Conservation (phyloP, 2,888 invertebrate genomes). For the Crematogaster levior region DNA sequence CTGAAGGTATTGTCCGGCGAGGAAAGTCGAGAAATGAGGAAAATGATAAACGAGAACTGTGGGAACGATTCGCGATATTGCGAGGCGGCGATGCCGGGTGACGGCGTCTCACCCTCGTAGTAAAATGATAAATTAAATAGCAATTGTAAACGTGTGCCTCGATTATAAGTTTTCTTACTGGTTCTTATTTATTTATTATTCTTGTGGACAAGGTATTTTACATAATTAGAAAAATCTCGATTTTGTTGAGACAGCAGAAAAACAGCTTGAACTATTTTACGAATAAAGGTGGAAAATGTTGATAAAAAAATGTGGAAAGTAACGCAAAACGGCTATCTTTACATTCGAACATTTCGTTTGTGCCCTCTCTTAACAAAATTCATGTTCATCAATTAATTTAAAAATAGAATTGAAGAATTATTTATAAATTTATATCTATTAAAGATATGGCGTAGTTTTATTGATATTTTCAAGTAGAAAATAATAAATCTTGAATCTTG, state of each 20-base stretch:
- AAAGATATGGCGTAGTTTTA: neutral
- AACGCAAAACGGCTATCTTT: neutral
- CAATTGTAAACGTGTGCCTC: constrained; percentile 24
- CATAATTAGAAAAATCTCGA: constrained; percentile 6
- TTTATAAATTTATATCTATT: neutral
- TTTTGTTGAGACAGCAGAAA: neutral
- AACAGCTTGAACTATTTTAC: neutral
- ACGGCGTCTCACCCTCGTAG: neutral
- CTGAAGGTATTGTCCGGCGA: constrained; percentile 43
- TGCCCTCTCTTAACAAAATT: neutral
- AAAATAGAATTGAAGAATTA: neutral
- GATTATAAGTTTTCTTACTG: constrained; percentile 43
- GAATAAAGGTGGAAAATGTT: neutral
- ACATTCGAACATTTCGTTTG: neutral
- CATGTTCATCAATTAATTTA: neutral
- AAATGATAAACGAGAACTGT: constrained; percentile 56
- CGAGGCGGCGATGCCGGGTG: neutral
- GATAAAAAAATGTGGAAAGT: neutral
- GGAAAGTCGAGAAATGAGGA: constrained; percentile 53
- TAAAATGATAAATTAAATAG: constrained; percentile 47
- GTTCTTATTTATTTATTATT: constrained; percentile 24
- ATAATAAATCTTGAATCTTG: constrained; percentile 2
- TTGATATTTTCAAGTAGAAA: neutral
- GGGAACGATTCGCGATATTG: constrained; percentile 51
- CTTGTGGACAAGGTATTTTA: constrained; percentile 19